Evolutionary conservation across 2,797 vertebrate species (phyloP), one percentile per base, ranked within the genome.

Genomic region (Rhabdophis nuchalis): DNA sequence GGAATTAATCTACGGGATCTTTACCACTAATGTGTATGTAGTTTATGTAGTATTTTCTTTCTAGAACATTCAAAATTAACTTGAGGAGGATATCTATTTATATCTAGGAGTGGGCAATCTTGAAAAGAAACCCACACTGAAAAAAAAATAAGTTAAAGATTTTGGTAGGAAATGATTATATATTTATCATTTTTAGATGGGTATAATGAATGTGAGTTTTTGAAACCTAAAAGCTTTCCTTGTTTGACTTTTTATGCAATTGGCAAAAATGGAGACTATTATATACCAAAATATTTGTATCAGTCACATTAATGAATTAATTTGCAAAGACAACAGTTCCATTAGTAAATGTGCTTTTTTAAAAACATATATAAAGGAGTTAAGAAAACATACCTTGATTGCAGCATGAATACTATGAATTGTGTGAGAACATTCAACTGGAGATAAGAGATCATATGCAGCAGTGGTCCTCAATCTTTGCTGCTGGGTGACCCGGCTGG

Each of bases 21-120:
- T 99, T 95, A 99, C 99, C 64, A 99, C 99, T 96, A 99, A 99
- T 0, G 98, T 99, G 99, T 99, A 96, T 94, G 99, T 97, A 95
- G 68, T 93, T 58, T 54, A 86, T 12, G 41, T 13, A 0, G 54
- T 82, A 5, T 29, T 2, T 90, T 94, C 89, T 85, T 94, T 95
- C 94, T 93, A 18, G 89, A 88, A 41, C 90, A 85, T 93, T 91
- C 89, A 60, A 53, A 88, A 56, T 85, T 85, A 85, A 41, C 12
- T 13, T 32, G 56, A 46, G 89, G 46, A 88, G 54, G 86, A 61
- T 20, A 27, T 64, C 53, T 87, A 12, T 9, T 32, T 57, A 36
- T 54, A 50, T 54, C 64, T 11, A 82, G 29, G 89, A 61, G 29
- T 18, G 27, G 46, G 25, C 54, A 36, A n/a, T 92, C 27, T 8